Base-by-base conservation (phyloP, 30 jellyfish, hydroid and myxozoan genomes). In the Aurelia coerulea region DNA sequence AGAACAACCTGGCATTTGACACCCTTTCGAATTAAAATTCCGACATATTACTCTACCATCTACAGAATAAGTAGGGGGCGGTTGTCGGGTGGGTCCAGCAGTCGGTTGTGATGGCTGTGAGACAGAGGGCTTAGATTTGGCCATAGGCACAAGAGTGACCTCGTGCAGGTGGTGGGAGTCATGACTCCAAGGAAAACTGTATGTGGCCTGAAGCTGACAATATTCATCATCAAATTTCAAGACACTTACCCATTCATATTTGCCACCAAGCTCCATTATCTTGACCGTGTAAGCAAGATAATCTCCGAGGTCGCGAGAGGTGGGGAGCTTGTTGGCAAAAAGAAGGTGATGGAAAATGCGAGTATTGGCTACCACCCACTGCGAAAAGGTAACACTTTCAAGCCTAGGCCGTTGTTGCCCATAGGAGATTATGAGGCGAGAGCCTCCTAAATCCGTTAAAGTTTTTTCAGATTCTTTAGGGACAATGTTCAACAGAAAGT, bases 261-360 rank as follows among this genome's bases (percentile, higher is more conserved):
- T 67, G 33, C 53, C 33, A 0, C 65, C 78, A 32, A 67, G 54
- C 54, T 67, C 78, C 54, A 67, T 29, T 17, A 67, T 2, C 42
- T 67, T 67, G 14, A 67, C 78, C 19, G 78, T 29, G 42, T 67
- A 67, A 14, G 78, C 49, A 16, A 67, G 78, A 67, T 67, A 67
- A 17, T 67, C 78, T 3, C 42, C 7, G 78, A 67, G 33, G 49
- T 67, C 78, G 50, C 5, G 50, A 39, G 50, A 39, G 50, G 50
- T 39, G 3, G 50, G 50, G 50, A 67, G 78, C 33, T 29, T 15
- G 49, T 15, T 67, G 54, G 33, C 49, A 67, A 67, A n/a, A 12
- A 67, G 54, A 29, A 67, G 78, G 49, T n/a, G 6, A 67, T 67
- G 49, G 42, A 32, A 29, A 67, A 29, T 32, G 18, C 54, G 17